phyloP scores from a whole-genome alignment of 2,888 invertebrate species.

The Dione juno region DNA sequence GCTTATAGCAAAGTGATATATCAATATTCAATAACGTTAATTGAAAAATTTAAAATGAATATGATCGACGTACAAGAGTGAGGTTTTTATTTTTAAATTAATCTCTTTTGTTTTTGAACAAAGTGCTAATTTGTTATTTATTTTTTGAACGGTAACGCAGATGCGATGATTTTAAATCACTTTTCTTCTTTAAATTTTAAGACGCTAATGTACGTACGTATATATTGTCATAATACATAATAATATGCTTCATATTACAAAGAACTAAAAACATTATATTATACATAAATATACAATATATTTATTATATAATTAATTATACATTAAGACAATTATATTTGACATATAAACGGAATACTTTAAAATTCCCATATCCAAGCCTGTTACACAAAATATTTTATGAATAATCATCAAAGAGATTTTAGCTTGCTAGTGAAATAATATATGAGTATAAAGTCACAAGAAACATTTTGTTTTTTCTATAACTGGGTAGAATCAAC shows the following conservation, averaged over 20 bases:
- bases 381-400: conserved; percentile 40
- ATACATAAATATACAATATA: too few relatives aligned
- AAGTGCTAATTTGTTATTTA: too few relatives aligned
- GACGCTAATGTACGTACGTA: too few relatives aligned
- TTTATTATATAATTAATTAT: too few relatives aligned
- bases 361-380: background rate
- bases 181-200: too few relatives aligned
- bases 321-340: too few relatives aligned
- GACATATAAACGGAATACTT: too few relatives aligned
- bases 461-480: conserved; percentile 21
- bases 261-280: too few relatives aligned
- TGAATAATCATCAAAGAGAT: conserved; percentile 9
- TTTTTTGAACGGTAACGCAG: too few relatives aligned
- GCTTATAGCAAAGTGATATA: background rate
- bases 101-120: background rate
- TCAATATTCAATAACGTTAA: background rate
- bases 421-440: conserved; percentile 24
- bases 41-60: conserved; percentile 7
- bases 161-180: too few relatives aligned
- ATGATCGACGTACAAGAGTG: background rate
- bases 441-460: conserved; percentile 24
- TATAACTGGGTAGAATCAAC: background rate
- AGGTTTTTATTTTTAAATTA: background rate
- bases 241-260: too few relatives aligned
- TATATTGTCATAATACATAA: too few relatives aligned